Evolutionary conservation across 1,140 invertebrate genomes (phyloP).

Genomic region (Calephelis virginiensis): DNA sequence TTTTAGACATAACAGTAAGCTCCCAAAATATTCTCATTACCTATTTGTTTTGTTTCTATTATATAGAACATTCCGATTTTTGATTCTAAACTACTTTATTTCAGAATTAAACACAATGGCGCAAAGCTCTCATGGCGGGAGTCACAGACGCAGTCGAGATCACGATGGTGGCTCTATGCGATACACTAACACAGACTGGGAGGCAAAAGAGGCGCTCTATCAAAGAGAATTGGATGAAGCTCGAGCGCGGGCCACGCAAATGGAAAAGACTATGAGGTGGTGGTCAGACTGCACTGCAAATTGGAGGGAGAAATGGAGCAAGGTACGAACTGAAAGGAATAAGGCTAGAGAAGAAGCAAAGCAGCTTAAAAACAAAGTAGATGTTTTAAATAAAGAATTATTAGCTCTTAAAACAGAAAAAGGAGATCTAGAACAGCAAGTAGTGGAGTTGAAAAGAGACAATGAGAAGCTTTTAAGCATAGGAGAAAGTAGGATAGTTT

Average conservation of each 20-base stretch:
- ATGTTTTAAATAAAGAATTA: constrained; percentile 87
- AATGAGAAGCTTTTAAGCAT: constrained; percentile 69
- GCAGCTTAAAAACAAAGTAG: constrained; percentile 88
- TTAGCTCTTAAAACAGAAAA: constrained; percentile 87
- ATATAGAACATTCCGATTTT: not conserved
- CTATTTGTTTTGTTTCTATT: too few species aligned
- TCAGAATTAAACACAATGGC: constrained; percentile 55
- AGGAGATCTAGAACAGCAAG: constrained; percentile 86
- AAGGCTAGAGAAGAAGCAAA: constrained; percentile 93
- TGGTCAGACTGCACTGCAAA: constrained; percentile 90
- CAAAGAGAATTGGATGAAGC: constrained; percentile 94
- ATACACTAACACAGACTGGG: constrained; percentile 69
- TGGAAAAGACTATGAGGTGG: constrained; percentile 99
- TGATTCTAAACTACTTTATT: not conserved
- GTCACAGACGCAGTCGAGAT: constrained; percentile 59
- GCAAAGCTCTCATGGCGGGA: constrained; percentile 66
- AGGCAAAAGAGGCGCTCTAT: constrained; percentile 75
- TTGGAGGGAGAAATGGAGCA: constrained; percentile 96
- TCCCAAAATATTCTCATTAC: too few species aligned
- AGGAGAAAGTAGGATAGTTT: constrained; percentile 65
- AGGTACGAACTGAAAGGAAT: constrained; percentile 88
- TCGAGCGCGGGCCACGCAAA: constrained; percentile 93
- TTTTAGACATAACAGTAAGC: too few species aligned
- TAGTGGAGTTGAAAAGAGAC: constrained; percentile 56
- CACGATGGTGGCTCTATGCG: constrained; percentile 52